Percentiles rank a stretch among this genome's conserved stretches.
Conservation (phyloP, 1,140 invertebrate genomes). For the Cephus cinctus region DNA sequence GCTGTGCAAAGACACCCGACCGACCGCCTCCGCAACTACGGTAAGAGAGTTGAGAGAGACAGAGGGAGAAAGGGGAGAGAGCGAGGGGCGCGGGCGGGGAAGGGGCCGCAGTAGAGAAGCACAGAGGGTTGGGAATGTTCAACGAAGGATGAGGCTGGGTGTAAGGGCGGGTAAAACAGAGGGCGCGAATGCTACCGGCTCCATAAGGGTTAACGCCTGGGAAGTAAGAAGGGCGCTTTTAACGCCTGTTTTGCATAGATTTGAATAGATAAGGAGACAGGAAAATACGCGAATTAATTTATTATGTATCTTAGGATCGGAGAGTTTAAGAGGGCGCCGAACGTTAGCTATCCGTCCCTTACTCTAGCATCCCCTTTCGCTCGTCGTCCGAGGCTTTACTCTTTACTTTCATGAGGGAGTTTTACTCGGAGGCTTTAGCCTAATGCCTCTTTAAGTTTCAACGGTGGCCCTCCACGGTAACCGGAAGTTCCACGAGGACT, state of each 20-base stretch:
- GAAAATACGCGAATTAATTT: constrained; percentile 55
- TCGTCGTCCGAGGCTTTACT: constrained; percentile 35
- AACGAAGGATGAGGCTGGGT: constrained; percentile 11
- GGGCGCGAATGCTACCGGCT: constrained; percentile 18
- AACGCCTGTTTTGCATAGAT: constrained; percentile 57
- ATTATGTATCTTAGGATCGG: constrained; percentile 49
- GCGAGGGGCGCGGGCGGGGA: constrained; percentile 11
- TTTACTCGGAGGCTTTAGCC: constrained; percentile 28
- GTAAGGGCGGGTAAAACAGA: background rate
- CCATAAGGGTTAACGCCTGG: constrained; percentile 51
- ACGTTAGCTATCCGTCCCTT: too few species aligned
- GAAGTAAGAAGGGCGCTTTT: constrained; percentile 46
- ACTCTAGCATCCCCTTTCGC: too few species aligned
- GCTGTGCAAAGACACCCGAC: constrained; percentile 48
- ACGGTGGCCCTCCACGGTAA: too few species aligned
- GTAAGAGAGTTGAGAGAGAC: constrained; percentile 15
- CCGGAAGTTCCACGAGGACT: too few species aligned
- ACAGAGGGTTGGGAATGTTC: constrained; percentile 11
- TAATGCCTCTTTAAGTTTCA: constrained; percentile 43
- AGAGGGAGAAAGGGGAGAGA: constrained; percentile 8
- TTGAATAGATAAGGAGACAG: constrained; percentile 53
- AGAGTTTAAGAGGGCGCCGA: constrained; percentile 16
- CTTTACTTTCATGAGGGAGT: constrained; percentile 37
- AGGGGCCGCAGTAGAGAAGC: constrained; percentile 14
- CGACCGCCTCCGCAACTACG: constrained; percentile 14